These are phyloP conservation scores for Cephus runcator DNA, from an alignment of 2,888 invertebrate genomes.

Conservation along the genomic window DNA sequence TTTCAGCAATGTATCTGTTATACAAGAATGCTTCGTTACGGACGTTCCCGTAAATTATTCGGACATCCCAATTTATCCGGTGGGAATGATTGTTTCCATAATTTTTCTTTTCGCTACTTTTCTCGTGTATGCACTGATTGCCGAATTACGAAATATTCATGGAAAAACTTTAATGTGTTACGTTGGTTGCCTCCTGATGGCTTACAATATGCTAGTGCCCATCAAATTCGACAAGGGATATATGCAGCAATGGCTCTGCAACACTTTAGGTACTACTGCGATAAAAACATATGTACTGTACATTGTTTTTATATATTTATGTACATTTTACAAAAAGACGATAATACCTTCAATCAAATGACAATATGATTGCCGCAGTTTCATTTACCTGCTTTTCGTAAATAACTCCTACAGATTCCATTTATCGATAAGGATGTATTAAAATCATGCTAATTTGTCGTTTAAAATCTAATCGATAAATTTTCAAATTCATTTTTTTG, in stretches of 20 bases:
- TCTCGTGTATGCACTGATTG: conserved; percentile 77
- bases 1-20: conserved; percentile 6
- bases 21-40: conserved; percentile 20
- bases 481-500: too few relatives aligned
- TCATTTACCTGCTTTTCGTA: not conserved
- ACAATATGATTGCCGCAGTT: not conserved
- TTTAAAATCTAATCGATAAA: too few relatives aligned
- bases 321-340: not conserved
- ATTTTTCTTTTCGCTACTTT: conserved; percentile 80
- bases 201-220: conserved; percentile 4
- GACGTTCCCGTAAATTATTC: not conserved
- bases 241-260: conserved; percentile 26
- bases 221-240: conserved; percentile 3
- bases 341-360: too few relatives aligned
- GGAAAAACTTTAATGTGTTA: conserved; percentile 84
- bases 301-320: not conserved
- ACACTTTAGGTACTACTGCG: conserved; percentile 30
- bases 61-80: not conserved
- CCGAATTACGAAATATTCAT: conserved; percentile 80
- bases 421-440: not conserved
- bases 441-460: too few relatives aligned
- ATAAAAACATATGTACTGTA: not conserved
- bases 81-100: conserved; percentile 76
- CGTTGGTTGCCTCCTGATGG: conserved; percentile 71
- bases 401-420: not conserved